Evolutionary conservation across 1,140 invertebrate genomes (phyloP).

Genomic region (Phymorhynchus buccinoides): DNA sequence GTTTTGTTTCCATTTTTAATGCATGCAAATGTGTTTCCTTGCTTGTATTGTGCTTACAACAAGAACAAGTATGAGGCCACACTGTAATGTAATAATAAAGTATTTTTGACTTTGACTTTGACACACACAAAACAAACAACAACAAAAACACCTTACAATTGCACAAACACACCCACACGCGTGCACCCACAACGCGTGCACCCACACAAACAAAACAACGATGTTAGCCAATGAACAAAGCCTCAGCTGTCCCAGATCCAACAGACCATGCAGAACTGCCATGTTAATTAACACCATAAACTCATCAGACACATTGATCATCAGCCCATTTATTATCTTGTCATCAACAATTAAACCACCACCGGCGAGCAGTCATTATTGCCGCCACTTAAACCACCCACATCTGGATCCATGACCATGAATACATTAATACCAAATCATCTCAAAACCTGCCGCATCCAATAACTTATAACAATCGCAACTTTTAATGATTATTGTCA

Average conservation of each 20-base stretch:
- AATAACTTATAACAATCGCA: not conserved
- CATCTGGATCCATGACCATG: not conserved
- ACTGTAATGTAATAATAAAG: too few relatives aligned
- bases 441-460: not conserved
- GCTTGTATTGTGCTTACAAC: too few relatives aligned
- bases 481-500: not conserved
- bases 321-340: not conserved
- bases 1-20: too few relatives aligned
- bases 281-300: too few relatives aligned
- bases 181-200: too few relatives aligned
- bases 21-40: too few relatives aligned
- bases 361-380: not conserved
- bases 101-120: too few relatives aligned
- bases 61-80: too few relatives aligned
- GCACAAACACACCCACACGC: too few relatives aligned
- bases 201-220: slow-evolving; percentile 2
- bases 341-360: not conserved
- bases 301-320: not conserved
- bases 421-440: not conserved
- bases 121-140: too few relatives aligned
- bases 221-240: slow-evolving; percentile 18
- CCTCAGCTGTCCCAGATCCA: not conserved
- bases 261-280: not conserved
- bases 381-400: not conserved
- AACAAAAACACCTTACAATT: too few relatives aligned